Base-by-base conservation (phyloP, 2,113 vertebrate genomes). In the Mandrillus leucophaeus region DNA sequence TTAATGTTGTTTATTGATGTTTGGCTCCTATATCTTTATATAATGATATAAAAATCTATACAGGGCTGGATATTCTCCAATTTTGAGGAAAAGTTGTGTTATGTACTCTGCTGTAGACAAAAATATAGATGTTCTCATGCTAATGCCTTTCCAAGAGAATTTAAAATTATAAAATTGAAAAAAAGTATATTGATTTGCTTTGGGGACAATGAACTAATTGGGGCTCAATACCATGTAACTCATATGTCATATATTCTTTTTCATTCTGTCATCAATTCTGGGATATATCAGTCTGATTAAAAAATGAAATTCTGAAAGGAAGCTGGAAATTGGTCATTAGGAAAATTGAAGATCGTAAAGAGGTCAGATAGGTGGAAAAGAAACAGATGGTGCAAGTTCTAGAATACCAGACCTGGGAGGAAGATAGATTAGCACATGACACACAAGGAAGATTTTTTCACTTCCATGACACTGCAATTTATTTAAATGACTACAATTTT, bases 41-140 rank as follows among this genome's bases (percentile, higher is more conserved):
- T 76, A 93, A 94, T 75, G 23, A 32, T 38, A 88, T 52, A 93
- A 95, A 94, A 93, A 88, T 76, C 32, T 25, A 87, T 48, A 80
- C 5, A 57, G 10, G 70, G 20, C 25, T 81, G 18, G 27, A 43
- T 78, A 50, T 57, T 90, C 1, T 59, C 30, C 17, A 92, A 1
- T 82, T 2, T 85, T 72, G 25, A 97, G 10, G 16, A 5, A 30
- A 48, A 88, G 4, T 2, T 57, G 6, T 87, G 5, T 73, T 70
- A 25, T 72, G 2, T 92, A 48, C 2, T 48, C 8, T 86, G 55
- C 1, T 86, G 1, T 52, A 38, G 30, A 89, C 61, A 89, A 89
- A 90, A 81, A 43, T 59, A 5, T 64, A 48, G 8, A 10, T 7
- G 40, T 72, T 38, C 16, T 14, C 14, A 61, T 61, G 8, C 48